Evolutionary conservation across 2,888 invertebrate species (phyloP).

Genomic region (Oscheius sp.): DNA sequence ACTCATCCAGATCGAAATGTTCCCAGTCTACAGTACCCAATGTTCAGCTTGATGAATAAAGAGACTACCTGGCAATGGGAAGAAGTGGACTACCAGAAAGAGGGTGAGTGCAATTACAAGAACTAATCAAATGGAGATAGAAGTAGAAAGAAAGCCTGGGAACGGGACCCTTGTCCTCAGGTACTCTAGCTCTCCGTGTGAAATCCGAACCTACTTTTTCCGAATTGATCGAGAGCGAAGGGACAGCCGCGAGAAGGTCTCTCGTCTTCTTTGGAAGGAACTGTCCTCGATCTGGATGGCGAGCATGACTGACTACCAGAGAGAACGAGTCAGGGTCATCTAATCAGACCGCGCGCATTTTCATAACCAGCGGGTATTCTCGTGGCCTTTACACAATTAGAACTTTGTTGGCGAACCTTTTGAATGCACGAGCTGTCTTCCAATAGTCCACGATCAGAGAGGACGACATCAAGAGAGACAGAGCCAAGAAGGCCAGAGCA

Average conservation of each 20-base stretch:
- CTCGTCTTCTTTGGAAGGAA: too few relatives aligned
- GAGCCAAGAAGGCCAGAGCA: slow-evolving; percentile 3
- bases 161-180: neutral
- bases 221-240: neutral
- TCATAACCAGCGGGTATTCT: neutral
- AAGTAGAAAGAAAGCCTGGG: neutral
- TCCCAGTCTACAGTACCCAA: too few relatives aligned
- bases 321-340: neutral
- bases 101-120: neutral
- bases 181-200: too few relatives aligned
- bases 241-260: neutral
- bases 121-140: neutral
- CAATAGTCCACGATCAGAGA: neutral
- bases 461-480: neutral
- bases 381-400: too few relatives aligned
- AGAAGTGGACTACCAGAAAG: neutral
- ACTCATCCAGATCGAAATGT: too few relatives aligned
- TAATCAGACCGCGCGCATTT: neutral
- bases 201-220: slow-evolving; percentile 12
- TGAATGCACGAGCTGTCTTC: too few relatives aligned
- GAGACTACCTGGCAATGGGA: neutral
- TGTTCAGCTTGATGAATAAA: too few relatives aligned
- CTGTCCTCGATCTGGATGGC: too few relatives aligned
- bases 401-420: too few relatives aligned
- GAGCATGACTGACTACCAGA: too few relatives aligned